Percentiles rank a stretch among this genome's conserved stretches.
These are phyloP conservation scores for Formicarius rufipectus DNA, from an alignment of 2,113 vertebrate genomes.

Conservation along the genomic window DNA sequence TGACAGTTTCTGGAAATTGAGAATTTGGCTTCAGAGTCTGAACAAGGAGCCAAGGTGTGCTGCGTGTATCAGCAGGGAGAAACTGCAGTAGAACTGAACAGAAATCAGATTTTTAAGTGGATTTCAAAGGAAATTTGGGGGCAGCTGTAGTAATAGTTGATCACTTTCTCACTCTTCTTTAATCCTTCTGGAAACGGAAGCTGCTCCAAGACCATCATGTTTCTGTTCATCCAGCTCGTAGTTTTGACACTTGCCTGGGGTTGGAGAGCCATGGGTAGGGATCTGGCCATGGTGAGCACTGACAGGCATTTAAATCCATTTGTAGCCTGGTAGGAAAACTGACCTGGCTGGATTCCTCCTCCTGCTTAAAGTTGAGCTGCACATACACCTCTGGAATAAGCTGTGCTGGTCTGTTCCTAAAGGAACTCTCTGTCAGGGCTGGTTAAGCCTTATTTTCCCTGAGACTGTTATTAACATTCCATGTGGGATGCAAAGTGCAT, in stretches of 20 bases:
- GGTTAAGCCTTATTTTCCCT: background rate
- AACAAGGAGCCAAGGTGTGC: background rate
- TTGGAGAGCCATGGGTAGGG: background rate
- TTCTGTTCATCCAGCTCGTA: background rate
- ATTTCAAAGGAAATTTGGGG: background rate
- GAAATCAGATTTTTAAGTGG: too few species aligned
- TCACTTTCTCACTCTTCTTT: background rate
- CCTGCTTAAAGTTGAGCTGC: background rate
- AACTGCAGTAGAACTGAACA: background rate
- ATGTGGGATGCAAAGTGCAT: rapidly evolving
- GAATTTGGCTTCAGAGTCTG: background rate
- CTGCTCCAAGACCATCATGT: rapidly evolving
- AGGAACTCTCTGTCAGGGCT: rapidly evolving
- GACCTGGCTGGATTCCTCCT: background rate
- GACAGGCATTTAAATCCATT: background rate
- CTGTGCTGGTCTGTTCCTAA: background rate
- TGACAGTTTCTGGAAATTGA: background rate
- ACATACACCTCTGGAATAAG: rapidly evolving
- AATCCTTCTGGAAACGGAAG: background rate
- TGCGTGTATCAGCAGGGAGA: background rate
- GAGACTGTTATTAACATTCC: rapidly evolving
- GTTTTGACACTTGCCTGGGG: rapidly evolving
- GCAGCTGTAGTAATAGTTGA: background rate
- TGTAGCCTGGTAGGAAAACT: background rate
- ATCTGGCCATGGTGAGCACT: background rate